Base-by-base conservation (phyloP, 2,888 invertebrate genomes). In the Caenorhabditis sp. region DNA sequence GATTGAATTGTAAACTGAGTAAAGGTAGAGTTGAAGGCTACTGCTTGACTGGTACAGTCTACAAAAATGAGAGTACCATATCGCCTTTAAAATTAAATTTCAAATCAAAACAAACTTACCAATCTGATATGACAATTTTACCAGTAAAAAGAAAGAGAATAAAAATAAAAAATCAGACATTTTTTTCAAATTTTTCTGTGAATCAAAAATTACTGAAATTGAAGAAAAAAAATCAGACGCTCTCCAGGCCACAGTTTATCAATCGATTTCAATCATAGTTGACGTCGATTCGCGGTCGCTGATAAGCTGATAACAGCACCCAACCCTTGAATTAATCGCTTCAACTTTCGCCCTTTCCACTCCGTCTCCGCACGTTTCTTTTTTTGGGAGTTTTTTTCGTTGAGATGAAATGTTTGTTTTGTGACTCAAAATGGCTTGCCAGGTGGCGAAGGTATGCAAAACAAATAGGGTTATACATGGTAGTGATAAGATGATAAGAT, bases 21-120 rank as follows among this genome's bases (percentile, higher is more conserved):
- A n/a, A n/a, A n/a, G n/a, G n/a, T n/a, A n/a, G n/a, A n/a, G n/a
- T n/a, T 35, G 15, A 76, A 68, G 9, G 28, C n/a, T 2, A 76
- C 76, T 4, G 50, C n/a, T 68, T 76, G 67, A 32, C n/a, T 76
- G 0, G 67, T 37, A 44, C 76, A 76, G 18, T 76, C 76, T 76
- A 51, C 44, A 67, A 74, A 32, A 32, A 6, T 6, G 5, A 32
- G 32, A 32, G 9, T 32, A n/a, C n/a, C 32, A 32, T 32, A 32
- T 6, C 5, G 32, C 13, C 13, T 40, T 13, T 11, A 13, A 40
- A 40, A 13, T 40, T 13, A 11, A 13, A 40, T 11, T 40, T 40
- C 9, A 6, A 40, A 13, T 9, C 4, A 32, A 32, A 32, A 32
- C 9, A 4, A 40, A 40, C 40, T 40, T 13, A 5, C 40, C 13